Percentiles rank a stretch among this genome's conserved stretches.
Evolutionary conservation across 2,797 vertebrate genomes (phyloP).

Genomic region (Sebastes cheni): DNA sequence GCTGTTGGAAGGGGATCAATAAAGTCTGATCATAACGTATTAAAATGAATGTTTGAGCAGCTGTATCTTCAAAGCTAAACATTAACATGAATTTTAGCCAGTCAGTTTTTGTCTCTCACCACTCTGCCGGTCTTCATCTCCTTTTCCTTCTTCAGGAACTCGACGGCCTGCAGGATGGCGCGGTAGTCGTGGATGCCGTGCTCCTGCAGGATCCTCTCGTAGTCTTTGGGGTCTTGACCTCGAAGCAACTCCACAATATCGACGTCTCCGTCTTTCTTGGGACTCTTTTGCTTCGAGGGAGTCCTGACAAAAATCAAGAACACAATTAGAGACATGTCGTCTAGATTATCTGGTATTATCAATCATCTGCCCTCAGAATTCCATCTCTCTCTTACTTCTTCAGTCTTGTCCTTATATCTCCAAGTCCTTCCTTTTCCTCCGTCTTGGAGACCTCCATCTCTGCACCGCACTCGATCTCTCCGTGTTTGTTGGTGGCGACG

Average conservation of each 20-base stretch:
- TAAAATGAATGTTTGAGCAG: neutral
- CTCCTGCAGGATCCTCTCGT: constrained; percentile 90
- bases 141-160: constrained; percentile 88
- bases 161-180: constrained; percentile 92
- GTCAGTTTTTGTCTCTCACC: constrained; percentile 72
- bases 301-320: constrained; percentile 74
- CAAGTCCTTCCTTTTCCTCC: constrained; percentile 80
- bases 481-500: constrained; percentile 91
- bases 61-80: neutral
- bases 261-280: constrained; percentile 86
- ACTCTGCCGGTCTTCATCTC: constrained; percentile 85
- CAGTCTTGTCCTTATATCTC: constrained; percentile 90
- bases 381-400: constrained; percentile 86
- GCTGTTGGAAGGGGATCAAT: neutral
- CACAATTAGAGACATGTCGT: neutral
- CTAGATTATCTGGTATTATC: neutral
- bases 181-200: constrained; percentile 94
- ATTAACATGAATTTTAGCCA: too few species aligned
- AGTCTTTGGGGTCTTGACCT: constrained; percentile 95
- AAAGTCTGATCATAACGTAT: neutral
- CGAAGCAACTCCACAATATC: constrained; percentile 91
- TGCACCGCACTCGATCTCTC: constrained; percentile 92
- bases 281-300: constrained; percentile 89
- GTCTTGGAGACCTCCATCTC: constrained; percentile 91
- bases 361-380: neutral